phyloP scores from a whole-genome alignment of 2,888 invertebrate genomes.

The Xanthia togata region DNA sequence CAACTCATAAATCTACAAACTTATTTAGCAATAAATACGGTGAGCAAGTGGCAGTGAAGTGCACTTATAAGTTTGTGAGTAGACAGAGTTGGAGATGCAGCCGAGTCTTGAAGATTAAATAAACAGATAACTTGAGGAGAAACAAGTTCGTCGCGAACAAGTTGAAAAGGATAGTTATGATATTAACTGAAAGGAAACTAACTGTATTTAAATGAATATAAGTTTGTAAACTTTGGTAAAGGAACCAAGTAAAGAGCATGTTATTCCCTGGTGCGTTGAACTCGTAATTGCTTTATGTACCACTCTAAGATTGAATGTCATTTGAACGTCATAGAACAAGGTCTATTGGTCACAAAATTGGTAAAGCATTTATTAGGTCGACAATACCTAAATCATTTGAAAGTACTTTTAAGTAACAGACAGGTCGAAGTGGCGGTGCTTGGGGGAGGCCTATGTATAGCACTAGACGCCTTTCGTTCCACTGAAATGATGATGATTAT shows the following conservation, averaged over 20 bases:
- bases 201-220: no score
- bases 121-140: slow-evolving; percentile 24
- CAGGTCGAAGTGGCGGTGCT: no score
- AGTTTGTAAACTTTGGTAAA: neutral
- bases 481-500: no score
- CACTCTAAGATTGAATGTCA: neutral
- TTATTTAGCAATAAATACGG: slow-evolving; percentile 3
- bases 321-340: neutral
- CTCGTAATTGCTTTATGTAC: neutral
- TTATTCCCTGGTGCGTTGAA: neutral
- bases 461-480: no score
- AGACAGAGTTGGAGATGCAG: neutral
- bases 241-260: neutral
- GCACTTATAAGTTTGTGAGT: slow-evolving; percentile 32
- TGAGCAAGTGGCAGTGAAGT: slow-evolving; percentile 4
- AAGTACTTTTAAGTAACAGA: neutral
- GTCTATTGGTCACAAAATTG: neutral
- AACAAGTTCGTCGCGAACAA: neutral
- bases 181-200: neutral
- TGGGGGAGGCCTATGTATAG: no score
- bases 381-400: neutral
- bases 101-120: slow-evolving; percentile 11
- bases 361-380: neutral
- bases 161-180: neutral
- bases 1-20: slow-evolving; percentile 4